Base-by-base conservation (phyloP, 2,113 vertebrate genomes). In the Pithys albifrons region DNA sequence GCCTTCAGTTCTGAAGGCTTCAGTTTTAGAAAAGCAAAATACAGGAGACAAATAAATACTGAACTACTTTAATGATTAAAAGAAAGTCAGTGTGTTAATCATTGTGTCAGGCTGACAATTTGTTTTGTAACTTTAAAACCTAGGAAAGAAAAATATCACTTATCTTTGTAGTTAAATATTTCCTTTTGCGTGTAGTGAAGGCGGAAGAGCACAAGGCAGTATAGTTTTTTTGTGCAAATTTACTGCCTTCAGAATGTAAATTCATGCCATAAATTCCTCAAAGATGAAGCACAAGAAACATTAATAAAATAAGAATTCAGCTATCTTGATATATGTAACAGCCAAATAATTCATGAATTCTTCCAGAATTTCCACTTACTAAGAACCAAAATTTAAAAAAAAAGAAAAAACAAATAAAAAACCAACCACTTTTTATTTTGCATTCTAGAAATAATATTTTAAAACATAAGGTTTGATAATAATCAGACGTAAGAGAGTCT, bases 301-400 rank as follows among this genome's bases (percentile, higher is more conserved):
- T 5, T 19, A 67, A 46, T 49, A 59, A 85, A 83, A 54, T 74
- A 29, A 71, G n/a, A 81, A 49, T 77, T 2, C 49, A 84, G 1
- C 11, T 41, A 51, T 41, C 24, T 9, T 52, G n/a, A 10, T 46
- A n/a, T 0, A 1, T 2, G 19, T 14, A 48, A 58, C 2, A 12
- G 13, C 12, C 66, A 86, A 90, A 84, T 27, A 3, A 3, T 91
- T 66, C 22, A 33, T 10, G 1, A 62, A 46, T 29, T 8, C 15
- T 43, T 74, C 24, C 27, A 74, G 33, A 74, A 87, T 81, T 87
- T 29, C 20, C 13, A 54, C 28, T 77, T 91, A 58, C n/a, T 54
- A 37, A 41, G 19, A 52, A n/a, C n/a, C 4, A 23, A 7, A 37
- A 28, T 49, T 55, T 2, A 1, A 43, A 1, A 43, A 73, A 45